Evolutionary conservation across 2,888 invertebrate species (phyloP), one percentile per base, ranked within the genome.

Genomic region (Geophilus truncorum): DNA sequence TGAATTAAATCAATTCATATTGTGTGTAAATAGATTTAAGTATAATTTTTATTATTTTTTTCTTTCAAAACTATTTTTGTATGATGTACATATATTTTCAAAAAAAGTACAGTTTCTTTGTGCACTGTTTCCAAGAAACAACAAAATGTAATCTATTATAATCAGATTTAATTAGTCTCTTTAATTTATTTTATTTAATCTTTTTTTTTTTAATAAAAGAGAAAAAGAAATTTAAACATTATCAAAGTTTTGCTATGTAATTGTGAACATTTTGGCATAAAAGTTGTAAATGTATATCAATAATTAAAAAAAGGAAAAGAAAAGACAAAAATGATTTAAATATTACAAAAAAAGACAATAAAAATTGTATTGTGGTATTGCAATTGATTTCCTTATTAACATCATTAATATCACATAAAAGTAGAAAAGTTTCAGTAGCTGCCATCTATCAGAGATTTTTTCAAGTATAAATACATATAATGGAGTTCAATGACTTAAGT

Each of bases 91-190:
- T 57, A 57, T 57, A 57, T 57, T 57, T 57, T 57, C 18, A 57
- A 57, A 57, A 57, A 57, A 23, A 21, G 18, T 5, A 21, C 23
- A 3, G 18, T 57, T 57, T 57, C 18, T 57, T 57, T 57, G 57
- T 57, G 57, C 57, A 57, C 57, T 57, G 57, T 57, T 57, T 57
- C 57, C 57, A 57, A 57, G 57, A 57, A 57, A 57, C 57, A 57
- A 57, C 7, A 18, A 40, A 2, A 21, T 15, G 57, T 23, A 57
- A 21, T 57, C 5, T n/a, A n/a, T n/a, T 7, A 57, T 21, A 57
- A 57, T 23, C 57, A 57, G 57, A 18, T 57, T 51, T 9, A 21
- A 9, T 18, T n/a, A n/a, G n/a, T n/a, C n/a, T 18, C 15, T 57
- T 57, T 9, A 57, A 9, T 57, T 57, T 4, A 9, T 21, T 23